Base-by-base conservation (phyloP, 1,140 invertebrate species). In the Pectinophora gossypiella region DNA sequence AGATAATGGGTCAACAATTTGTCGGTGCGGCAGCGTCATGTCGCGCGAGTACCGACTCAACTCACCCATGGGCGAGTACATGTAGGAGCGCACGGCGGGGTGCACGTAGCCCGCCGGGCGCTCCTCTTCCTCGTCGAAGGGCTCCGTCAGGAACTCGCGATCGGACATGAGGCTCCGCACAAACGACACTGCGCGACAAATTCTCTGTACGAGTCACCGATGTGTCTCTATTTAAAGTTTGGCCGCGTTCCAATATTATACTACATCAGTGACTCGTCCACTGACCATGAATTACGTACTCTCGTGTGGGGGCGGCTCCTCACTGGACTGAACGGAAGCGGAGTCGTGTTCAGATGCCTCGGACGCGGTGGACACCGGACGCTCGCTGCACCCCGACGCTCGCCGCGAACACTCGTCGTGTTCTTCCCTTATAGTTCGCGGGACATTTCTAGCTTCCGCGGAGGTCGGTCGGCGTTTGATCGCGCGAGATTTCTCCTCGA, bases 11-110 rank as follows among this genome's bases (percentile, higher is more conserved):
- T 68, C 40, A 71, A 62, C 35, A 65, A 53, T 54, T 50, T 51
- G 52, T 51, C 12, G n/a, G n/a, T 55, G 58, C 60, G 21, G 53
- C 47, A 76, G 70, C 67, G 71, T 75, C 75, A 76, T 60, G 59
- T 20, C 42, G 6, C 15, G 16, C 36, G 36, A 40, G 13, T 15
- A 53, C 36, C 66, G 59, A 72, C 65, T 22, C 43, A 60, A 80
- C 87, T 74, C 77, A 88, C 87, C 87, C 80, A 88, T 84, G 27
- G 82, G 76, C 63, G 84, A 83, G 74, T 89, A 89, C 79, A 87
- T 85, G 61, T 83, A 88, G 68, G 87, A 88, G 68, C 85, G 84
- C 63, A 87, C 76, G 67, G 87, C 83, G 52, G 87, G 82, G 54
- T 83, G 87, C 52, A 79, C 64, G 47, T 68, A 83, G 59, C 71